Percentiles rank a stretch among this genome's conserved stretches.
These are phyloP conservation scores for Perdita meconis DNA, from an alignment of 2,888 invertebrate species.

Conservation along the genomic window DNA sequence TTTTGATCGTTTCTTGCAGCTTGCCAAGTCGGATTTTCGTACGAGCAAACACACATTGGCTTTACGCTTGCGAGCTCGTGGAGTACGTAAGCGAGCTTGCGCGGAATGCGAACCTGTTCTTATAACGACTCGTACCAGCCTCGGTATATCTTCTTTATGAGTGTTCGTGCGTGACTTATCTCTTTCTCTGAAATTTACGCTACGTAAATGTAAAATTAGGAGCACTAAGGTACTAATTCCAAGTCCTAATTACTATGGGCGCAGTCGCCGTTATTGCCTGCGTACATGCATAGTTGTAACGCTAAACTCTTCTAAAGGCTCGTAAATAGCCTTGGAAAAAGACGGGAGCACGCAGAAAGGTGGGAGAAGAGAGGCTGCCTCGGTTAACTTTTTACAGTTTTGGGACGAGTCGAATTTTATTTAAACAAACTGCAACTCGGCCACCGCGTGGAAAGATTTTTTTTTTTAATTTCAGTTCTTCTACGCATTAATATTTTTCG, in stretches of 20 bases:
- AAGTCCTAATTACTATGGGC: conserved; percentile 19
- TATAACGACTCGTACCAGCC: conserved; percentile 10
- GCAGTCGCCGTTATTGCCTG: conserved; percentile 10
- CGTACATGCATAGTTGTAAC: too few relatives aligned
- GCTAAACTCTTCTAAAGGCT: conserved; percentile 69
- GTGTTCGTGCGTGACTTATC: conserved; percentile 26
- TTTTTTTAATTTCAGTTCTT: neutral
- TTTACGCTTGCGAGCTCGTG: neutral
- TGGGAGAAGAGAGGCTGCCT: conserved; percentile 24
- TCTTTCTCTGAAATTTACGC: conserved; percentile 19
- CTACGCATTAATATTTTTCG: neutral
- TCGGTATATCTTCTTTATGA: conserved; percentile 35
- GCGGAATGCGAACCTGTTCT: conserved; percentile 33
- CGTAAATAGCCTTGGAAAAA: conserved; percentile 68
- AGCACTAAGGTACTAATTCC: conserved; percentile 32
- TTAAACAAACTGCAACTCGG: conserved; percentile 12
- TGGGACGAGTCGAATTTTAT: conserved; percentile 41
- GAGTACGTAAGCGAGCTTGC: neutral
- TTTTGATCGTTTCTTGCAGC: neutral
- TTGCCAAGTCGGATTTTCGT: neutral
- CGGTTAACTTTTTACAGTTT: conserved; percentile 68
- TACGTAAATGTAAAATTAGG: conserved; percentile 25
- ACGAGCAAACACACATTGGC: conserved; percentile 8
- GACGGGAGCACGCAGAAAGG: conserved; percentile 44
- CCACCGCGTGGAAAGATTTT: neutral